Percentiles rank a stretch among this genome's conserved stretches.
phyloP scores from a whole-genome alignment of 2,888 invertebrate genomes.

The Chrysodeixis includens region DNA sequence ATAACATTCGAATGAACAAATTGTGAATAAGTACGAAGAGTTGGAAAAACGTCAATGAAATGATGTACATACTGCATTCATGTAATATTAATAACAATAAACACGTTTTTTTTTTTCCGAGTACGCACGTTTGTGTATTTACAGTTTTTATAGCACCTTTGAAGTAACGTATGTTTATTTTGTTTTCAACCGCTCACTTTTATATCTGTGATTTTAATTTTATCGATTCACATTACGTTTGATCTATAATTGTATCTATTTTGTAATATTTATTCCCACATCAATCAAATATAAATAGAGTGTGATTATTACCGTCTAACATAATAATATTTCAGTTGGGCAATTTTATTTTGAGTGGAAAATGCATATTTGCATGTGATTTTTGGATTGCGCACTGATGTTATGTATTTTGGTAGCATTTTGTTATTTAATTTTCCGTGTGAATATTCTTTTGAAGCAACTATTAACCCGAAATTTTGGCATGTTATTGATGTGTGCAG shows the following conservation, averaged over 20 bases:
- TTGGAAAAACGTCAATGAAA: background rate
- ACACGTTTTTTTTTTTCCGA: conserved; percentile 13
- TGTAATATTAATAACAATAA: conserved; percentile 25
- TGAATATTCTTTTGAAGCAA: conserved; percentile 3
- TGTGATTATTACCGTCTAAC: conserved; percentile 28
- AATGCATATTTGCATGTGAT: conserved; percentile 43
- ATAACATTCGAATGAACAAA: background rate
- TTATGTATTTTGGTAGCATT: conserved; percentile 13
- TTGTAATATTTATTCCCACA: conserved; percentile 29
- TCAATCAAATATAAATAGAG: conserved; percentile 16
- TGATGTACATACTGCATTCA: background rate
- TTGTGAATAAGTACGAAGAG: background rate
- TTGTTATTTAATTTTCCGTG: background rate
- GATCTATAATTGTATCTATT: conserved; percentile 43
- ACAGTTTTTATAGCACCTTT: conserved; percentile 45
- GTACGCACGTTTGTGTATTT: conserved; percentile 42
- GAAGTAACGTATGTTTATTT: conserved; percentile 50
- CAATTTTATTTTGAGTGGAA: conserved; percentile 23
- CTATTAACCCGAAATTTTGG: conserved; percentile 1
- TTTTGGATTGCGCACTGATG: conserved; percentile 30
- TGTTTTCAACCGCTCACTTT: conserved; percentile 43
- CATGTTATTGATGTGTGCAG: conserved; percentile 21
- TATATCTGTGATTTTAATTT: conserved; percentile 39
- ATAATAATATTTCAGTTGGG: conserved; percentile 8
- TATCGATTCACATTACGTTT: conserved; percentile 27